Conservation (phyloP, 2,797 vertebrate genomes). For the Anguilla megastoma region DNA sequence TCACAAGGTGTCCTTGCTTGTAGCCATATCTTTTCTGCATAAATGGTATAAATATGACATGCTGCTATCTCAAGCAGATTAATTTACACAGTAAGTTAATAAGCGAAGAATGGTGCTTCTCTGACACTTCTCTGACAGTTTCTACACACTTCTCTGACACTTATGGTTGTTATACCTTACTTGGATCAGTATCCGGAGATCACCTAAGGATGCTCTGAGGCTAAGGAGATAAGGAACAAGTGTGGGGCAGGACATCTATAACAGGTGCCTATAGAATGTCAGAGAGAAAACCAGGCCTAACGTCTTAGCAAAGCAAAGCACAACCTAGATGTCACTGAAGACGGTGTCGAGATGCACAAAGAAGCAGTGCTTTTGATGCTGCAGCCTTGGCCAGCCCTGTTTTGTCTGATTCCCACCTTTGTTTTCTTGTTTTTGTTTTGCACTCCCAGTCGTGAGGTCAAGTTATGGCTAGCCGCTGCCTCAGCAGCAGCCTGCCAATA, state of each 20-base stretch:
- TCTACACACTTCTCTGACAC: background rate
- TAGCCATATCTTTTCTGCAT: background rate
- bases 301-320: background rate
- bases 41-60: background rate
- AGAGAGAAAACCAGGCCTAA: background rate
- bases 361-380: background rate
- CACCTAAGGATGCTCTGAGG: background rate
- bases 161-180: background rate
- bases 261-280: background rate
- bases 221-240: background rate
- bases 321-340: background rate
- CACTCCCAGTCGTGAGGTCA: background rate
- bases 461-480: background rate
- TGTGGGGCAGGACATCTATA: background rate
- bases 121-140: no score
- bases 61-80: background rate
- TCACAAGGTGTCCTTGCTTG: background rate
- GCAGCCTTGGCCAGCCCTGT: background rate
- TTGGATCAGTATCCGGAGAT: background rate
- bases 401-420: constrained; percentile 4
- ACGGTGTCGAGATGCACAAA: background rate
- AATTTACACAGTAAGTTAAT: background rate
- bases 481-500: background rate
- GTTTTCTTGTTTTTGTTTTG: background rate
- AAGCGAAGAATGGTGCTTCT: background rate